Conservation (phyloP, 2,797 vertebrate species). For the Aphelocoma californica region DNA sequence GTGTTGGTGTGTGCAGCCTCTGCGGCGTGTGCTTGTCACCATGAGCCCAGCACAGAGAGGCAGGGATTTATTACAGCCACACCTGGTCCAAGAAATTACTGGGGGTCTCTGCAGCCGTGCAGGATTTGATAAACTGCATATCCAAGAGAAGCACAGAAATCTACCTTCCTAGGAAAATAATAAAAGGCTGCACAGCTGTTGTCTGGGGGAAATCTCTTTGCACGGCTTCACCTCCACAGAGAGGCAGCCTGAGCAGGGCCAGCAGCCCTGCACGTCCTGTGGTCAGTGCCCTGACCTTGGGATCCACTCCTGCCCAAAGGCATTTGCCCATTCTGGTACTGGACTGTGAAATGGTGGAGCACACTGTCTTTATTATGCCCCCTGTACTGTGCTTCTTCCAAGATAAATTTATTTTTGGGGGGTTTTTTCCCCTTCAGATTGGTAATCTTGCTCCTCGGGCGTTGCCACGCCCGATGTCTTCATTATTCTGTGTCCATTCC, state of each 20-base stretch:
- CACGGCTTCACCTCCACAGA: not conserved
- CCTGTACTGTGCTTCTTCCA: not conserved
- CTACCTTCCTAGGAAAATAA: not conserved
- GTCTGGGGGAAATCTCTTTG: not conserved
- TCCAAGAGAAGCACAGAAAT: not conserved
- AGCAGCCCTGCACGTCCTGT: not conserved
- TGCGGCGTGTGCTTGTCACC: not conserved
- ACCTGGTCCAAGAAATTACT: not conserved
- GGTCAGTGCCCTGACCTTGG: not conserved
- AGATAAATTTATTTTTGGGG: not conserved
- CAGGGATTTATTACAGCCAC: not conserved
- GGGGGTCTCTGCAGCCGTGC: not conserved
- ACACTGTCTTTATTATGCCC: not conserved
- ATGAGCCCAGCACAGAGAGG: not conserved
- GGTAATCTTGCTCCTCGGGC: not conserved
- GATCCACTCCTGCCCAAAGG: not conserved
- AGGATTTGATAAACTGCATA: not conserved
- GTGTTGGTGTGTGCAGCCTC: not conserved
- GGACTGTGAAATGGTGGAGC: not conserved
- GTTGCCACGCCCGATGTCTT: rapidly evolving
- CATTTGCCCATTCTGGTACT: not conserved
- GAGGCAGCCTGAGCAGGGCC: not conserved
- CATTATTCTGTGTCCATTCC: not conserved
- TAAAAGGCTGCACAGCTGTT: not conserved
- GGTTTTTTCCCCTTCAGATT: not conserved